Percentiles rank a stretch among this genome's conserved stretches.
These are phyloP conservation scores for Iselma pallidipennis DNA, from an alignment of 2,888 invertebrate species.

Conservation along the genomic window DNA sequence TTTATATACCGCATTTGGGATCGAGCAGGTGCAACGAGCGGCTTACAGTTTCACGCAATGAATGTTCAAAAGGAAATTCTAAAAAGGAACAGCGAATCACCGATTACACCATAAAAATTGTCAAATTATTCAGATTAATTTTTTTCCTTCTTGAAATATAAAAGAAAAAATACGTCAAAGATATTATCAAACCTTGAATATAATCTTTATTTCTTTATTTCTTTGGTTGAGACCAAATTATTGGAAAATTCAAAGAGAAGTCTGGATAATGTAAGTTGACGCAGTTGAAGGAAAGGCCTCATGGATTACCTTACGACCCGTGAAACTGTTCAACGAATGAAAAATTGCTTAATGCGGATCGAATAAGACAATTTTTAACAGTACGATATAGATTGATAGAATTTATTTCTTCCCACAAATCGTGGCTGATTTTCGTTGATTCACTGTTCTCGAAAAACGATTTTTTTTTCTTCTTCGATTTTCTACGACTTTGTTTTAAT, in stretches of 20 bases:
- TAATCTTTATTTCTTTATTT: neutral
- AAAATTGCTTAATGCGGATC: conserved; percentile 10
- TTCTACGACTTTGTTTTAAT: too few species aligned
- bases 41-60: conserved; percentile 12
- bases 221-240: neutral
- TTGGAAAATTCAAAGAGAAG: conserved; percentile 10
- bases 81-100: neutral
- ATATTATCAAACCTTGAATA: too few species aligned
- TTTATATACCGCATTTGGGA: conserved; percentile 25
- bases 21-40: conserved; percentile 14
- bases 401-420: neutral
- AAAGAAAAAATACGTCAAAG: too few species aligned
- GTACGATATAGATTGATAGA: neutral
- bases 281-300: conserved; percentile 21
- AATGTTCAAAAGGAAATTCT: conserved; percentile 5
- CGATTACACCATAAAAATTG: conserved; percentile 3
- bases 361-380: conserved; percentile 2
- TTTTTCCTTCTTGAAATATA: too few species aligned
- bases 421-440: neutral
- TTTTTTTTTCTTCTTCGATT: too few species aligned
- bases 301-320: conserved; percentile 22
- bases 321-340: conserved; percentile 19
- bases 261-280: conserved; percentile 17
- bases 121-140: neutral
- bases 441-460: too few species aligned